phyloP scores from a whole-genome alignment of 2,113 vertebrate genomes.

The Bucco capensis region DNA sequence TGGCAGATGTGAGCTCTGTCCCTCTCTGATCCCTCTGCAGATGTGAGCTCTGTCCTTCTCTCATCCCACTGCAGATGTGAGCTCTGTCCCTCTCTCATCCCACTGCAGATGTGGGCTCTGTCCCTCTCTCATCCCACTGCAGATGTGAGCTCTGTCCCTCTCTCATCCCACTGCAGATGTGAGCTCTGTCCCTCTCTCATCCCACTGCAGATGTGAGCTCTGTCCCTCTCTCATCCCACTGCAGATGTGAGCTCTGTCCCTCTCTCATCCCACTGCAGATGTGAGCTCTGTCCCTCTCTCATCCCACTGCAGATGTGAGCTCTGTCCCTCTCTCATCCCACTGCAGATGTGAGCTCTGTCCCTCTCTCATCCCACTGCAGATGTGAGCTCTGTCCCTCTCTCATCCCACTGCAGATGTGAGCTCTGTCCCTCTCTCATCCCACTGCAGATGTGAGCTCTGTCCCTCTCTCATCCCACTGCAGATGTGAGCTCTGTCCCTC shows the following conservation, averaged over 20 bases:
- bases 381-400: fast-evolving
- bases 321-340: fast-evolving
- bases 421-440: no score
- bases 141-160: fast-evolving
- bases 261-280: not conserved
- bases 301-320: no score
- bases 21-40: not conserved
- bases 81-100: fast-evolving
- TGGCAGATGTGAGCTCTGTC: fast-evolving
- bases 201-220: not conserved
- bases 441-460: fast-evolving
- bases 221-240: no score
- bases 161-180: no score
- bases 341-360: not conserved
- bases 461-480: not conserved
- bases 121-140: not conserved
- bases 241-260: fast-evolving
- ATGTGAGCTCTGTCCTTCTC: not conserved
- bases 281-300: no score
- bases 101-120: fast-evolving
- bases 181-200: fast-evolving
- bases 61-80: not conserved
- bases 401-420: not conserved
- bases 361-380: no score
- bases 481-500: fast-evolving